Base-by-base conservation (phyloP, 2,888 invertebrate species). In the Aleiodes alternator region DNA sequence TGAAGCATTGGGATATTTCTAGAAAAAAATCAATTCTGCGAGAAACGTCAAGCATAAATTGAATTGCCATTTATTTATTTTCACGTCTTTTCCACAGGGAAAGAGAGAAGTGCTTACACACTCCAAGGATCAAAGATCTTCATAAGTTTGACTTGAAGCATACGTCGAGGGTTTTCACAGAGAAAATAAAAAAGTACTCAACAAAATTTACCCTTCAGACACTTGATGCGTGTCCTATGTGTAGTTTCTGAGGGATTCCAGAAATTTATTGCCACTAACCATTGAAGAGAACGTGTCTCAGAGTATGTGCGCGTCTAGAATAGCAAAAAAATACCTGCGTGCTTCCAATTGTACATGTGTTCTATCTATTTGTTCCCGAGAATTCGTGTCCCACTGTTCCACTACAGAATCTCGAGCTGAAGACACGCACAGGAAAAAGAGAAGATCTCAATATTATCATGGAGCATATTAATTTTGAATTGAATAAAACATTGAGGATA, bases 301-400 rank as follows among this genome's bases (percentile, higher is more conserved):
- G 56, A 14, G 69, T 69, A 69, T n/a, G 61, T 56, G 73, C 72
- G 71, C 57, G 69, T 71, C 55, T 75, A 43, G 43, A 43, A 16
- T 53, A 61, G 61, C 69, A 69, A 16, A 68, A 74, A 51, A 14
- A 43, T 69, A 73, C 69, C 72, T 71, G 77, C 73, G 73, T 79
- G 77, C 71, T 43, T n/a, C 70, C 73, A 72, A 77, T 74, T 72
- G 72, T 53, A 51, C 68, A 71, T 51, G 66, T 61, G 43, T 48
- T 48, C 23, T 50, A 38, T 29, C 34, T 38, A 43, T 48, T 57
- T 29, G 29, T 48, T 31, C 12, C n/a, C 66, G 9, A 43, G 43
- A 43, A 43, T 43, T 43, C 11, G 9, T 11, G n/a, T 66, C 38
- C 29, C 64, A 34, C 50, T 56, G 6, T 16, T 70, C 56, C 59